These are phyloP conservation scores for Microhierax caerulescens DNA, from an alignment of 2,797 vertebrate species.

Conservation along the genomic window DNA sequence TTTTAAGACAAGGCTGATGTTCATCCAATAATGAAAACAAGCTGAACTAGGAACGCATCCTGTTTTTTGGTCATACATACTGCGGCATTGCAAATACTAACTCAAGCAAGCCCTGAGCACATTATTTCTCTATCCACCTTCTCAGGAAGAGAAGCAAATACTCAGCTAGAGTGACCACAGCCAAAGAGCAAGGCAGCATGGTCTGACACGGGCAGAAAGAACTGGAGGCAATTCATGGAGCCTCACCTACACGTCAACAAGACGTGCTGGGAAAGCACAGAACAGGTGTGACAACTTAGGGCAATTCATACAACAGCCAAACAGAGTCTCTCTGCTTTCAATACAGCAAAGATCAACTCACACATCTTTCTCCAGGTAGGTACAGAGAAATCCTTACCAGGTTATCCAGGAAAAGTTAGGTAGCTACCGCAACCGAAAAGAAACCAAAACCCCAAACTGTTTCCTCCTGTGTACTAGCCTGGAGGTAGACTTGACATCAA, in stretches of 20 bases:
- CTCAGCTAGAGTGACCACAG: background rate
- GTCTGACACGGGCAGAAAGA: background rate
- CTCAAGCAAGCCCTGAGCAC: fast-evolving
- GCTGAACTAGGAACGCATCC: background rate
- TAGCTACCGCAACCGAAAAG: background rate
- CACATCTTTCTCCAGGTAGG: background rate
- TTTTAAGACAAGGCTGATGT: background rate
- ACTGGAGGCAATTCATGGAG: background rate
- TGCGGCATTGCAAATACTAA: background rate
- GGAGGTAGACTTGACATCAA: background rate
- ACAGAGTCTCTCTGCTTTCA: background rate
- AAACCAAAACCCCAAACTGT: background rate
- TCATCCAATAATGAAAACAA: background rate
- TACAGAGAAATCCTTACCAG: background rate
- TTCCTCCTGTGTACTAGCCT: background rate
- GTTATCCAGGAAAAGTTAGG: background rate
- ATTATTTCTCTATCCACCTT: background rate
- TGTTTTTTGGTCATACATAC: background rate
- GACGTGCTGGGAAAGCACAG: background rate
- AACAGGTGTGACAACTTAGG: fast-evolving
- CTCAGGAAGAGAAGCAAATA: background rate
- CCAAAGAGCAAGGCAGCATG: background rate
- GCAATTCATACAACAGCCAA: too few species aligned
- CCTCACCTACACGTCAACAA: background rate
- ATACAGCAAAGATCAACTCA: background rate